These are phyloP conservation scores for Chromis chromis DNA, from an alignment of 2,797 vertebrate genomes.

Conservation along the genomic window DNA sequence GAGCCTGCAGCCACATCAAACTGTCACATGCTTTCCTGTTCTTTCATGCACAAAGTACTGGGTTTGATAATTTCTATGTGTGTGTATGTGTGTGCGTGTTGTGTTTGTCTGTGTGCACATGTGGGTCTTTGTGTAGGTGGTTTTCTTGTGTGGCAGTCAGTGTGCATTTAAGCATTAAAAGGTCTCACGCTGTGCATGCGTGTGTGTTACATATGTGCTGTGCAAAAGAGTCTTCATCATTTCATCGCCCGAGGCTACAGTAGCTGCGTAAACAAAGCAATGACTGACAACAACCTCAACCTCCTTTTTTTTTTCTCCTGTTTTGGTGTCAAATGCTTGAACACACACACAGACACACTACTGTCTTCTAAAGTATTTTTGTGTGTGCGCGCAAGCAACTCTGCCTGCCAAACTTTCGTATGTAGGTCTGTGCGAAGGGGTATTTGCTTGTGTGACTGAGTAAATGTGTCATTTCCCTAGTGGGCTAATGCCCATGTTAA, in stretches of 20 bases:
- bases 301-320: neutral
- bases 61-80: neutral
- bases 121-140: slow-evolving; percentile 16
- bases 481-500: slow-evolving; percentile 20
- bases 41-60: slow-evolving; percentile 18
- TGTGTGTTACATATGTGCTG: neutral
- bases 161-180: slow-evolving; percentile 17
- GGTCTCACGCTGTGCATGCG: neutral
- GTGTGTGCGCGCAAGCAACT: neutral
- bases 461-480: slow-evolving; percentile 39
- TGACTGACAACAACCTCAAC: slow-evolving; percentile 17
- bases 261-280: slow-evolving; percentile 1
- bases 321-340: neutral
- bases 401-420: neutral
- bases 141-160: slow-evolving; percentile 5
- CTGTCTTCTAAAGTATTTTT: neutral
- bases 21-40: slow-evolving; percentile 35
- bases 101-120: slow-evolving; percentile 10
- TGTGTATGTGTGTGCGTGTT: neutral
- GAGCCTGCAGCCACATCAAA: slow-evolving; percentile 40
- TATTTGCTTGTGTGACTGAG: slow-evolving; percentile 25
- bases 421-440: neutral
- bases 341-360: neutral
- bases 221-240: neutral
- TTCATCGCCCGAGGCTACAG: neutral